These are phyloP conservation scores for Brachionus calyciflorus DNA, from an alignment of 1,140 invertebrate species.

Conservation along the genomic window DNA sequence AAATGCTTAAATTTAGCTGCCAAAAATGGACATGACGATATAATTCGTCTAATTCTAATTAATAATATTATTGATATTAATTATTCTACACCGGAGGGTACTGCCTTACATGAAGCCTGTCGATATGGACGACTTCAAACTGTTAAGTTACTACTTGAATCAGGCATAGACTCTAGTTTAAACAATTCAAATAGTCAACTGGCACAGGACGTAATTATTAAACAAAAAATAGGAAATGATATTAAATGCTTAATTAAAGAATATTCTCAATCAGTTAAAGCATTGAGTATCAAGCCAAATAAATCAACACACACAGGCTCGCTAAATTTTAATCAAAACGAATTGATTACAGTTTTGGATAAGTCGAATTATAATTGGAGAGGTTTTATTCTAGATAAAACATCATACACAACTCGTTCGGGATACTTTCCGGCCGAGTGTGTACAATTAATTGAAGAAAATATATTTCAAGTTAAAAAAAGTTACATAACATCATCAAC, in stretches of 20 bases:
- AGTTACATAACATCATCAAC: slow-evolving; percentile 52
- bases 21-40: slow-evolving; percentile 61
- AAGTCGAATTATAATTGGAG: slow-evolving; percentile 52
- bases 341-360: slow-evolving; percentile 58
- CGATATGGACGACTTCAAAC: slow-evolving; percentile 60
- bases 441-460: slow-evolving; percentile 59
- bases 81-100: slow-evolving; percentile 56
- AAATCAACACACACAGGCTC: slow-evolving; percentile 26
- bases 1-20: slow-evolving; percentile 62
- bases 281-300: background rate
- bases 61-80: slow-evolving; percentile 61
- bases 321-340: slow-evolving; percentile 52
- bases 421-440: slow-evolving; percentile 60
- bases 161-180: slow-evolving; percentile 61
- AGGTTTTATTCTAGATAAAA: slow-evolving; percentile 56
- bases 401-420: slow-evolving; percentile 53
- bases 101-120: slow-evolving; percentile 61
- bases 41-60: slow-evolving; percentile 60
- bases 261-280: slow-evolving; percentile 49
- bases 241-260: slow-evolving; percentile 62
- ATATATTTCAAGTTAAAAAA: slow-evolving; percentile 50
- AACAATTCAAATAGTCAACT: slow-evolving; percentile 62
- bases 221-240: slow-evolving; percentile 58
- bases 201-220: slow-evolving; percentile 61
- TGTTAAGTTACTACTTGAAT: slow-evolving; percentile 60